Evolutionary conservation across 2,888 invertebrate genomes (phyloP).

Genomic region (Laspeyria flexula): DNA sequence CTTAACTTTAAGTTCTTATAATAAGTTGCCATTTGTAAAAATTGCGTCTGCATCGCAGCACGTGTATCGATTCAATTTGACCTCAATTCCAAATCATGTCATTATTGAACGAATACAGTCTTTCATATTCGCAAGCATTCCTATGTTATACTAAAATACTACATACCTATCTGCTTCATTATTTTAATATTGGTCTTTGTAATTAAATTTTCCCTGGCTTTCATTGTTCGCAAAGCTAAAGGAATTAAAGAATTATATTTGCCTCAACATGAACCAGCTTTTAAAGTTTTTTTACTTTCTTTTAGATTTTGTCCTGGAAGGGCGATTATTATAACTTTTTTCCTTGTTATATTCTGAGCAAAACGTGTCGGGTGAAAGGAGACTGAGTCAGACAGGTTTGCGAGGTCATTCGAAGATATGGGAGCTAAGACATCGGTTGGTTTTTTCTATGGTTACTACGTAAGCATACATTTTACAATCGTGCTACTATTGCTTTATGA

Average conservation of each 20-base stretch:
- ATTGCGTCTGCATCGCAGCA: too few relatives aligned
- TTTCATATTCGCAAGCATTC: too few relatives aligned
- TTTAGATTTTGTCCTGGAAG: conserved; percentile 7
- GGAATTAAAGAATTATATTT: not conserved
- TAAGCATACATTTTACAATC: not conserved
- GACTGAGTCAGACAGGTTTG: conserved; percentile 63
- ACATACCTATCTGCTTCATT: too few relatives aligned
- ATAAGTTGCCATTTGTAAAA: too few relatives aligned
- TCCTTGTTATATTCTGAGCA: conserved; percentile 54
- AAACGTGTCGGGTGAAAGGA: conserved; percentile 62
- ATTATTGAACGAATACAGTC: too few relatives aligned
- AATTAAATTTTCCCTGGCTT: not conserved
- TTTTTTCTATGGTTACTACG: conserved; percentile 20
- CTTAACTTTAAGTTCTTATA: too few relatives aligned
- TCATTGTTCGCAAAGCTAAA: not conserved
- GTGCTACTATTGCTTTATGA: not conserved
- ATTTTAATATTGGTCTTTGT: too few relatives aligned
- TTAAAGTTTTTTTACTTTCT: conserved; percentile 6
- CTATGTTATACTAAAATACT: too few relatives aligned
- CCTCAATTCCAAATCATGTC: too few relatives aligned
- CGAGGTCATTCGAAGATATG: conserved; percentile 54
- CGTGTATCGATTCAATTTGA: too few relatives aligned
- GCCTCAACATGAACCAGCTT: conserved; percentile 2
- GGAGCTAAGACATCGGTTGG: too few relatives aligned
- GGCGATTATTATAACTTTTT: conserved; percentile 42